These are phyloP conservation scores for Subacronicta megacephala DNA, from an alignment of 2,888 invertebrate genomes.

Conservation along the genomic window DNA sequence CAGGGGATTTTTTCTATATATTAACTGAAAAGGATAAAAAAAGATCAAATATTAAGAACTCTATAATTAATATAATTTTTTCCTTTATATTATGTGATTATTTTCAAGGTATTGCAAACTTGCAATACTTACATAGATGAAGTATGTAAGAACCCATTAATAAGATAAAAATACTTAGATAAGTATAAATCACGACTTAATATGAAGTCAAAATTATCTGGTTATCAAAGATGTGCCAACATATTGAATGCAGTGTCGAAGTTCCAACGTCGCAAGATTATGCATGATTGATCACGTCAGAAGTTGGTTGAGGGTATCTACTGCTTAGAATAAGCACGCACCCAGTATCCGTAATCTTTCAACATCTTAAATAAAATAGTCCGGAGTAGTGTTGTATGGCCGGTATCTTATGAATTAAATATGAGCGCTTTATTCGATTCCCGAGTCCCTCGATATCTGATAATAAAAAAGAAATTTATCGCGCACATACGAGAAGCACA, in stretches of 20 bases:
- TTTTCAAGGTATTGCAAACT: too few relatives aligned
- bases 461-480: constrained; percentile 90
- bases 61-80: too few relatives aligned
- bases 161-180: too few relatives aligned
- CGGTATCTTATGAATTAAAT: constrained; percentile 90
- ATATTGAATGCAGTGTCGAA: constrained; percentile 21
- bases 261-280: constrained; percentile 25
- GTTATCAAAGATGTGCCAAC: too few relatives aligned
- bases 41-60: too few relatives aligned
- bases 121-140: too few relatives aligned
- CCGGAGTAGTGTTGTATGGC: constrained; percentile 86
- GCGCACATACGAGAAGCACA: constrained; percentile 79
- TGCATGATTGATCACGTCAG: constrained; percentile 54
- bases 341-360: constrained; percentile 82
- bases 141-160: too few relatives aligned
- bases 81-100: too few relatives aligned
- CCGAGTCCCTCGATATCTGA: constrained; percentile 90
- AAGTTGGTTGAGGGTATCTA: constrained; percentile 62
- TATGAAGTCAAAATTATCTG: too few relatives aligned
- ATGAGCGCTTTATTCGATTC: constrained; percentile 90
- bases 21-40: too few relatives aligned
- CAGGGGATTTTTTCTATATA: too few relatives aligned
- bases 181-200: too few relatives aligned
- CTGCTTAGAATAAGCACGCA: constrained; percentile 71
- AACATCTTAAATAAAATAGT: constrained; percentile 89